Evolutionary conservation across 2,797 vertebrate species (phyloP).

Genomic region (Decapterus maruadsi): DNA sequence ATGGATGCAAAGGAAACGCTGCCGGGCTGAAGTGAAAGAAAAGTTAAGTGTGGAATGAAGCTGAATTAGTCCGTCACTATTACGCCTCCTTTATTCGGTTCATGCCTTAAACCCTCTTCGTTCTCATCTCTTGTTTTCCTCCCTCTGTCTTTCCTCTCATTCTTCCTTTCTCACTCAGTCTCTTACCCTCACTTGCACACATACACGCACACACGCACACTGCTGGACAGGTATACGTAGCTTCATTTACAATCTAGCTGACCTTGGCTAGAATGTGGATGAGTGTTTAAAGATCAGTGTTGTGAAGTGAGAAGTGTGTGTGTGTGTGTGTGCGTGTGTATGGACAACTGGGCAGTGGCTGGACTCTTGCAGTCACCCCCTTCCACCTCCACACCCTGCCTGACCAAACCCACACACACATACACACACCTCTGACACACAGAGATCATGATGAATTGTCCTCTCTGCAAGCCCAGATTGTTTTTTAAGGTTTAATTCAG

Average conservation of each 20-base stretch:
- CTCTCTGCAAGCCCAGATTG: constrained; percentile 96
- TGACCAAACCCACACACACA: constrained; percentile 26
- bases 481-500: constrained; percentile 99
- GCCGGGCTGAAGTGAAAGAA: constrained; percentile 26
- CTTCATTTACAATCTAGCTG: constrained; percentile 87
- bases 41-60: constrained; percentile 37
- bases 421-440: constrained; percentile 83
- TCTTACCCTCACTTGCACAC: constrained; percentile 12
- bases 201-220: constrained; percentile 23
- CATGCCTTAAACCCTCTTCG: constrained; percentile 18
- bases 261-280: constrained; percentile 87
- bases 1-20: constrained; percentile 40
- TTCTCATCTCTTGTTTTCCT: constrained; percentile 11
- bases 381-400: constrained; percentile 51
- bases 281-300: constrained; percentile 86
- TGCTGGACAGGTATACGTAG: constrained; percentile 52
- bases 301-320: constrained; percentile 67
- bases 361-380: constrained; percentile 77
- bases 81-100: constrained; percentile 42
- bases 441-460: constrained; percentile 99
- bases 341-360: constrained; percentile 86
- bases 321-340: constrained; percentile 32
- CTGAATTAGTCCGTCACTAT: constrained; percentile 53
- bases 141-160: constrained; percentile 15
- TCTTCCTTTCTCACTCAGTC: constrained; percentile 14